Conservation (phyloP, 2,888 invertebrate genomes). For the Calameuta pallipes region DNA sequence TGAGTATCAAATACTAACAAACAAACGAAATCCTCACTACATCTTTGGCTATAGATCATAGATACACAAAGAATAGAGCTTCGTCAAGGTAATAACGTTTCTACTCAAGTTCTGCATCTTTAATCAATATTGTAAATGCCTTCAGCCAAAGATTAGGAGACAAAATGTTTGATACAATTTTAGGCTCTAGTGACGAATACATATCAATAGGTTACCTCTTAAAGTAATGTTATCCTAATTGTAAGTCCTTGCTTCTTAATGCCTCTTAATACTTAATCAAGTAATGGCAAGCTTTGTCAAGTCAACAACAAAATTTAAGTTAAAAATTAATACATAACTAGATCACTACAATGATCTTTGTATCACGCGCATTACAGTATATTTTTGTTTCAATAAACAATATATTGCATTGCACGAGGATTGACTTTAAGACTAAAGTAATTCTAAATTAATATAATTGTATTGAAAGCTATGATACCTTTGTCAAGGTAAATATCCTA, state of each 20-base stretch:
- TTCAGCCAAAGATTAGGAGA: background rate
- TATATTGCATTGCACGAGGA: background rate
- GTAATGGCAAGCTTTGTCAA: background rate
- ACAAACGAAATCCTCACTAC: background rate
- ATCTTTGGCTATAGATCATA: background rate
- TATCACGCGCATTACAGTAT: background rate
- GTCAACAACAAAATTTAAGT: background rate
- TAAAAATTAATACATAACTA: background rate
- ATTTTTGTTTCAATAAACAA: background rate
- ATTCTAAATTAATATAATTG: background rate
- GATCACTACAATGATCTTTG: background rate
- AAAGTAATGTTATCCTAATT: background rate
- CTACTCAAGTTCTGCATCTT: background rate
- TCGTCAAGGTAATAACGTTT: background rate
- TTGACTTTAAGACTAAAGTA: background rate
- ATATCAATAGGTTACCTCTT: background rate
- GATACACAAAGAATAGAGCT: background rate
- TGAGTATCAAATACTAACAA: background rate
- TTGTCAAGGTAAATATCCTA: constrained; percentile 60
- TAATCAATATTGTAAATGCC: background rate
- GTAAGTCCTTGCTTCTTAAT: background rate
- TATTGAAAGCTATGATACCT: background rate
- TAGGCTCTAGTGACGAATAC: background rate
- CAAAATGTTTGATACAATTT: background rate
- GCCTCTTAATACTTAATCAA: background rate